Conservation (phyloP, 1,140 invertebrate genomes). For the Drosophila hydei region DNA sequence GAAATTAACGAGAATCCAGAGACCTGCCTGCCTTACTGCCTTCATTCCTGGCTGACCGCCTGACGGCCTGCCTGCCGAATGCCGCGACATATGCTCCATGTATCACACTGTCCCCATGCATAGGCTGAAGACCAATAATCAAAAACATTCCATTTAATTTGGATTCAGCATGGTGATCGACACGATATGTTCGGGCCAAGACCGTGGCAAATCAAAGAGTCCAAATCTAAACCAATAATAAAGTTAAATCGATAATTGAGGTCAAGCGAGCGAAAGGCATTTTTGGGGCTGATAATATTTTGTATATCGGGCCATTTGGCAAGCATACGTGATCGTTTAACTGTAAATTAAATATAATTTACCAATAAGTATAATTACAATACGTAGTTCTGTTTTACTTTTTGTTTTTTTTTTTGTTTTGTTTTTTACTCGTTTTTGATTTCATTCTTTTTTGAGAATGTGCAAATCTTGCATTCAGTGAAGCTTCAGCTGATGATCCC, state of each 20-base stretch:
- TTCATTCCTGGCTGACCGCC: no score
- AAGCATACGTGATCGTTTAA: constrained; percentile 83
- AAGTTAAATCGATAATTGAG: constrained; percentile 84
- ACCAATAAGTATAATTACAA: constrained; percentile 83
- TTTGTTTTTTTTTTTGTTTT: no score
- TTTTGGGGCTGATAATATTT: constrained; percentile 36
- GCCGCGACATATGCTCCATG: constrained; percentile 43
- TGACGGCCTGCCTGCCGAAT: constrained; percentile 67
- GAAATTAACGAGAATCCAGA: constrained; percentile 76
- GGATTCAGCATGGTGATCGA: constrained; percentile 47
- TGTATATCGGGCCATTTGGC: constrained; percentile 44
- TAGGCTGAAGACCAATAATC: constrained; percentile 57
- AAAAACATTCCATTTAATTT: constrained; percentile 83
- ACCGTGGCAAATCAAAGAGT: constrained; percentile 58
- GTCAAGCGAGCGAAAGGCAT: constrained; percentile 60
- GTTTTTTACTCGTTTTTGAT: neutral
- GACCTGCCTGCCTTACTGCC: neutral
- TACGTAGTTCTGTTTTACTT: constrained; percentile 61
- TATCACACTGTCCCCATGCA: constrained; percentile 11
- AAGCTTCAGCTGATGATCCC: constrained; percentile 62
- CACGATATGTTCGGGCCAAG: constrained; percentile 42
- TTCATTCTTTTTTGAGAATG: neutral
- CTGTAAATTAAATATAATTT: constrained; percentile 84
- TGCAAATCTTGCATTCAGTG: constrained; percentile 26
- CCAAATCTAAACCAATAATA: constrained; percentile 84